A percentile compares a stretch with the other conserved stretches of the same genome.
Evolutionary conservation across 2,113 vertebrate genomes (phyloP).

Genomic region (Saimiri boliviensis): DNA sequence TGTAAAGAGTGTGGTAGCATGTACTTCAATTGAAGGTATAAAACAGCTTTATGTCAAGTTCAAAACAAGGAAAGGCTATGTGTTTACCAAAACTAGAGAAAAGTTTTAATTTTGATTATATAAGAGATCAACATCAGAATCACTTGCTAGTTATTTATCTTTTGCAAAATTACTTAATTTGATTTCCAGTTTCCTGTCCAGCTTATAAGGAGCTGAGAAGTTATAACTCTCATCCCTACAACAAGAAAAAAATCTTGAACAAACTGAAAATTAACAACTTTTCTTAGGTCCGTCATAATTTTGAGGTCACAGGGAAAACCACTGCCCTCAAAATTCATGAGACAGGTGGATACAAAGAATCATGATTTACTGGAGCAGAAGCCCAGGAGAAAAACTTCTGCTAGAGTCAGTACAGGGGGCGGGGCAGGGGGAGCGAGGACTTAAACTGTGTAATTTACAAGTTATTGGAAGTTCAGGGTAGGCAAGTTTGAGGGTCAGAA

Average conservation of each 20-base stretch:
- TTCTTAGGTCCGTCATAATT: not conserved
- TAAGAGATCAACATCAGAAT: not conserved
- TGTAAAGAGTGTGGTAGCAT: not conserved
- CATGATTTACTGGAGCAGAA: not conserved
- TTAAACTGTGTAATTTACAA: not conserved
- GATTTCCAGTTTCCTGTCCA: not conserved
- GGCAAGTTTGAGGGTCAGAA: not conserved
- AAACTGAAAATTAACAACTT: not conserved
- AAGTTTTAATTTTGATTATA: not conserved
- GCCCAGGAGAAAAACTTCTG: not conserved
- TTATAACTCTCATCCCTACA: not conserved
- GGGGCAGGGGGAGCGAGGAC: too few relatives aligned
- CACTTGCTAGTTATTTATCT: not conserved
- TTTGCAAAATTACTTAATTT: not conserved
- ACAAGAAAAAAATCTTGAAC: not conserved
- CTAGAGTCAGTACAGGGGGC: not conserved
- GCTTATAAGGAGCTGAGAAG: not conserved
- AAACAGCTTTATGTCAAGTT: not conserved
- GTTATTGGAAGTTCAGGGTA: not conserved
- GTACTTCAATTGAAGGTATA: not conserved
- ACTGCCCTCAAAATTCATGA: not conserved
- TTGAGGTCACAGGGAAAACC: not conserved
- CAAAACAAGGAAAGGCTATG: not conserved
- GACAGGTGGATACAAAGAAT: too few relatives aligned
- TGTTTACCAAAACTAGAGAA: not conserved